A percentile compares a stretch with the other conserved stretches of the same genome.
Evolutionary conservation across 2,888 invertebrate species (phyloP).

Genomic region (Tuberolachnus salignus): DNA sequence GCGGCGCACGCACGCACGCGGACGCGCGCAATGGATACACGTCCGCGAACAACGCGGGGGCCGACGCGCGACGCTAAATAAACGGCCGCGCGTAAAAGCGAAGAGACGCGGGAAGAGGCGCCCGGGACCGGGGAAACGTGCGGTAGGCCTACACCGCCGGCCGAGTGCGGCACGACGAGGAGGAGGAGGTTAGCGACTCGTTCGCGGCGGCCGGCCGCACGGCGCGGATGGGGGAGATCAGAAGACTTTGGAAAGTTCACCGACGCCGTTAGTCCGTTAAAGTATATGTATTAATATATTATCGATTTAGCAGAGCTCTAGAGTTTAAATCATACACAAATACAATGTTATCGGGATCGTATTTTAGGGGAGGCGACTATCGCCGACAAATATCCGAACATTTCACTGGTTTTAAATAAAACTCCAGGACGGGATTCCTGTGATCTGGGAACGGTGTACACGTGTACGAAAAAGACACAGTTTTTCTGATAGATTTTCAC

Average conservation of each 20-base stretch:
- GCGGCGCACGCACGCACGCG: neutral
- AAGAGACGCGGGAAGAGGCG: neutral
- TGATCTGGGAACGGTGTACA: no score
- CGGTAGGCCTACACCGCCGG: no score
- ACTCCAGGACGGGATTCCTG: no score
- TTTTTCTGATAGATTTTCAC: no score
- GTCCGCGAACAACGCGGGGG: conserved; percentile 30
- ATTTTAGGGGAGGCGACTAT: no score
- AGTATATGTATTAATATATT: neutral
- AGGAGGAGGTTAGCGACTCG: no score
- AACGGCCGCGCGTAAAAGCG: conserved; percentile 17
- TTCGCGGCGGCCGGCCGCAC: neutral
- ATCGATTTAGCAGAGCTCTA: conserved; percentile 27
- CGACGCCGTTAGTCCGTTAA: neutral
- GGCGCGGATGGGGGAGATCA: neutral
- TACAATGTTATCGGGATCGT: no score
- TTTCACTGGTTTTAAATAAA: no score
- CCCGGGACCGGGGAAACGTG: neutral
- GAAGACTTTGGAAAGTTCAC: conserved; percentile 43
- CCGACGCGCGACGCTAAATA: conserved; percentile 27
- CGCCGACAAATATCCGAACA: no score
- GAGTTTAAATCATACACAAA: no score
- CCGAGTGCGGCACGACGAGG: no score
- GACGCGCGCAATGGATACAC: conserved; percentile 8
- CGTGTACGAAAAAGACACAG: no score